These are phyloP conservation scores for Heliconius nattereri DNA, from an alignment of 1,140 invertebrate genomes.

Conservation along the genomic window DNA sequence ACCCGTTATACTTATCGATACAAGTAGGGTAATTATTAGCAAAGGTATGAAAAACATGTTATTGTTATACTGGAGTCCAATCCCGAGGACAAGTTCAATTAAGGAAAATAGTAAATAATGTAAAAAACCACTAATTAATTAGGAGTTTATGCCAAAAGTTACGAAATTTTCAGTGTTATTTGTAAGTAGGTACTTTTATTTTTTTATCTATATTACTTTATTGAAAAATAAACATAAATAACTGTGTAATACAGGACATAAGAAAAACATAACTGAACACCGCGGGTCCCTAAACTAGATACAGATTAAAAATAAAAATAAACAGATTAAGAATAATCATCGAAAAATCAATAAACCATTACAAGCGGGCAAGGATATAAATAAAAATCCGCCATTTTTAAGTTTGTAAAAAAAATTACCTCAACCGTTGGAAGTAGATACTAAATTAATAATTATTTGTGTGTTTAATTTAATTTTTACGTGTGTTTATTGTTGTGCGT, in stretches of 20 bases:
- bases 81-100: background rate
- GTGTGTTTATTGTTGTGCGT: conserved; percentile 34
- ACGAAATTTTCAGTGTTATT: too few species aligned
- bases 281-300: background rate
- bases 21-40: too few species aligned
- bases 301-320: conserved; percentile 15
- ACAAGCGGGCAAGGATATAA: background rate
- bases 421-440: background rate
- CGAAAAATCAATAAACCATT: conserved; percentile 10
- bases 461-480: conserved; percentile 2
- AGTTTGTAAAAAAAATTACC: conserved; percentile 12
- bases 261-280: background rate
- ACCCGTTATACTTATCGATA: too few species aligned
- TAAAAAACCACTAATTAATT: background rate
- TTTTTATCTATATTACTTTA: background rate
- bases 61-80: background rate
- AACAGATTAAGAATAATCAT: background rate
- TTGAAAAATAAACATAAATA: too few species aligned
- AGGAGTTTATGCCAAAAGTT: background rate
- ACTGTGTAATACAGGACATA: background rate
- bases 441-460: background rate
- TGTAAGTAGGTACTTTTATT: background rate
- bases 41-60: background rate
- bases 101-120: background rate
- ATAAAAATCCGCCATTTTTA: background rate